Base-by-base conservation (phyloP, 1,140 invertebrate genomes). In the Battus philenor region DNA sequence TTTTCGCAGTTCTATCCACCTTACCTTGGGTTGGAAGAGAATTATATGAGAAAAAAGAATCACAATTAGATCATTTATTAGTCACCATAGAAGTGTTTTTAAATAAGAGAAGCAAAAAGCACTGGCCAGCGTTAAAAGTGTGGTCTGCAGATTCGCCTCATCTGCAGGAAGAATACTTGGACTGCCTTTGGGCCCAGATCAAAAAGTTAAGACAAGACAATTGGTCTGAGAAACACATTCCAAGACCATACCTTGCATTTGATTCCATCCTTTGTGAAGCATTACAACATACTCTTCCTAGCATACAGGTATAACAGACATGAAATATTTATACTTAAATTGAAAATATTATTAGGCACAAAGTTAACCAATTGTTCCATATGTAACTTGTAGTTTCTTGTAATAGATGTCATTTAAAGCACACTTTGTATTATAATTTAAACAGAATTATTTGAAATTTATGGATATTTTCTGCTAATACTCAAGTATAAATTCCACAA, bases 91-190 rank as follows among this genome's bases (percentile, higher is more conserved):
- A 98, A 67, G 93, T 95, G 33, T 99, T 98, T 83, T 86, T 99
- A 44, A 97, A 96, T 56, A 98, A 98, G 80, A 88, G 97, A 31
- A 93, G 91, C 38, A 97, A 97, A 66, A 95, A 95, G 67, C 97
- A 99, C 83, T 92, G 95, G 50, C 92, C 93, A 50, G 94, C 96
- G 9, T 84, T 99, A 24, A 89, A 95, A 84, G 96, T 99, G 0
- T 99, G 98, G 97, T 91, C 93, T 1, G 91, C 91, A 36, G 95
- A 98, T 72, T 90, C 92, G 2, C 97, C 96, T 20, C 97, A 99
- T 87, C 93, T 96, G 0, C 98, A 99, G 80, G 98, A 99, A 87
- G 98, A 99, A 87, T 99, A 99, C 80, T 86, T 99, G 43, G 98
- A 99, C 70, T 98, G 97, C 68, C 88, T 99, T 0, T 99, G 97